A percentile compares a stretch with the other conserved stretches of the same genome.
Conservation (phyloP, 2,113 vertebrate species). For the Anoura caudifer region DNA sequence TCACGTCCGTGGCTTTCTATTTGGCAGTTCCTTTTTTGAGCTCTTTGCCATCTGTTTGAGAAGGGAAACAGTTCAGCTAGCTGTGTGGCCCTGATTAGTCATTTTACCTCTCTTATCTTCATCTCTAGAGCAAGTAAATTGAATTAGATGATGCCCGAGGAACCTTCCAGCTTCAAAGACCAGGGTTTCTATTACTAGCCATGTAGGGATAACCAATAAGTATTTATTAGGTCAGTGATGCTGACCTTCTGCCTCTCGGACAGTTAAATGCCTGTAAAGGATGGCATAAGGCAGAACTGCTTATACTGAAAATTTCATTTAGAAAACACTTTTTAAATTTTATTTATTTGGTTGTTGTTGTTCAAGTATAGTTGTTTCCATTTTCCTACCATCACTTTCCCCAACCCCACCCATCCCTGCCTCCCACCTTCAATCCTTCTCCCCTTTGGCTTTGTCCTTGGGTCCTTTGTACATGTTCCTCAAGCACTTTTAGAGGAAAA, state of each 20-base stretch:
- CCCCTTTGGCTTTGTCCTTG: too few species aligned
- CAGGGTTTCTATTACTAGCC: not conserved
- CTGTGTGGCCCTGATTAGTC: not conserved
- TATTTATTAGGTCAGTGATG: not conserved
- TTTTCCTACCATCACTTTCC: too few species aligned
- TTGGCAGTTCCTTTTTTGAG: not conserved
- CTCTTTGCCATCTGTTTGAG: not conserved
- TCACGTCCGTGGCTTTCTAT: not conserved
- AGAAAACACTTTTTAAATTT: not conserved
- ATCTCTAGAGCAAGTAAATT: not conserved
- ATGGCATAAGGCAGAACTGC: not conserved
- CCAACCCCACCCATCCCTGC: too few species aligned
- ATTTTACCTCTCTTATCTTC: not conserved
- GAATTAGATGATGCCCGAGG: not conserved
- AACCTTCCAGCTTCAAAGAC: not conserved
- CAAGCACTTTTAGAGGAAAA: not conserved
- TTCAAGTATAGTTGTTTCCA: too few species aligned
- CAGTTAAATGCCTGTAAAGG: not conserved
- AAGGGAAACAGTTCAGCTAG: not conserved
- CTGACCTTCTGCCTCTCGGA: not conserved
- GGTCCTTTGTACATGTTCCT: too few species aligned
- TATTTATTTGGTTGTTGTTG: too few species aligned
- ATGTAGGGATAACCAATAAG: not conserved
- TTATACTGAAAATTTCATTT: not conserved
- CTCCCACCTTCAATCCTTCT: too few species aligned